Conservation (phyloP, 2,113 vertebrate genomes). For the Peromyscus leucopus region DNA sequence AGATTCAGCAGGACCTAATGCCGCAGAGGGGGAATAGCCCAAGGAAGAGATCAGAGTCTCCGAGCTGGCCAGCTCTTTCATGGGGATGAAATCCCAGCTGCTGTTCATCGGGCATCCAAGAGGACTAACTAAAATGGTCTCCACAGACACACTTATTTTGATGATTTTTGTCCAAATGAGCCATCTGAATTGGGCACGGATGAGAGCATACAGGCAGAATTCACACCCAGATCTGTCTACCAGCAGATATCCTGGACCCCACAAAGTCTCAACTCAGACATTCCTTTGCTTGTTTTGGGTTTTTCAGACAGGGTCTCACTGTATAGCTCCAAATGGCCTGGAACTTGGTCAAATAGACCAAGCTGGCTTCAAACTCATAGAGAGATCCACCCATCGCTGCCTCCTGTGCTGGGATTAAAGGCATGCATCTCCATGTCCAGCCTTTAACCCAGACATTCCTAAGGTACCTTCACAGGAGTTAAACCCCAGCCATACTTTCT, state of each 20-base stretch:
- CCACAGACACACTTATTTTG: background rate
- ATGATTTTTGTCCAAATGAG: conserved; percentile 20
- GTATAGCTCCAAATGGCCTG: background rate
- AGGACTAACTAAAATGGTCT: background rate
- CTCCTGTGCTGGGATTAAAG: background rate
- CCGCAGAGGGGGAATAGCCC: background rate
- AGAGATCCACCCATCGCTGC: background rate
- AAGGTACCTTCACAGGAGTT: background rate
- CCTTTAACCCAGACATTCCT: background rate
- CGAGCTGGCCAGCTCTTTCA: background rate
- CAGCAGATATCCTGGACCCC: conserved; percentile 4
- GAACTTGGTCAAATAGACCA: background rate
- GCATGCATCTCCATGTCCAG: accelerated
- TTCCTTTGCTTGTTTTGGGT: background rate
- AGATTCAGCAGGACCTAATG: background rate
- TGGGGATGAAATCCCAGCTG: background rate
- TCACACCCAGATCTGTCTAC: conserved; percentile 29
- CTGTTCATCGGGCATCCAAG: background rate
- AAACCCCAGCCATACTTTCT: background rate
- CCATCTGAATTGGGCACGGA: conserved; percentile 40
- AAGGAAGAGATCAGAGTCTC: conserved; percentile 59
- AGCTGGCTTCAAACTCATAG: background rate
- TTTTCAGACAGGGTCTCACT: background rate
- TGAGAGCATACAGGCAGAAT: conserved; percentile 10
- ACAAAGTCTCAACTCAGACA: background rate